Base-by-base conservation (phyloP, 1,140 invertebrate species). In the Laodelphax striatellus region DNA sequence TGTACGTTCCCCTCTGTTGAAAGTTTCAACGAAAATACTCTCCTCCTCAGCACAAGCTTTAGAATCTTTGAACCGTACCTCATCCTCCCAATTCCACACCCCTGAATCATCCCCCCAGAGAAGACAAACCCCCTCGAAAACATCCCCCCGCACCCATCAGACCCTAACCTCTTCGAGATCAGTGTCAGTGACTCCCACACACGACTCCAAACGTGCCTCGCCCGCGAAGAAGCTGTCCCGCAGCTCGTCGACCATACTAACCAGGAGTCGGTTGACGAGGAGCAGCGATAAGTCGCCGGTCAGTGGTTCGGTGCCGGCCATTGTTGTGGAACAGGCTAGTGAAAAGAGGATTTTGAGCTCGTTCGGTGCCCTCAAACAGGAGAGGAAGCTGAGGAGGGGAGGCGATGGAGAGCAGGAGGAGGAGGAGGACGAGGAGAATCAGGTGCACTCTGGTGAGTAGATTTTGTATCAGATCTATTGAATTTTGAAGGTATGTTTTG, bases 211-310 rank as follows among this genome's bases (percentile, higher is more conserved):
- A 61, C 74, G 85, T 8, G 72, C 84, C 43, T 84, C 84, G 1
- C 81, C 86, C 65, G 86, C 84, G 63, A 85, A 83, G 1, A 87
- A 86, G 69, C 67, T 87, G 14, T 80, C 82, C 0, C 75, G 83
- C 56, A 86, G 82, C 65, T 83, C 70, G 53, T 68, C 66, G 5
- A 73, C 74, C 54, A 72, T 74, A 13, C 57, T 66, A n/a, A 59
- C 59, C 21, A 58, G 63, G n/a, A 58, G 54, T 43, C 17, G 56
- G 13, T 28, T 42, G 9, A 42, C 57, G 13, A 43, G 57, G 5
- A 53, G 57, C 22, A 28, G 34, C 22, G 46, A 52, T 43, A 58
- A 56, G 41, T 21, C 53, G 34, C 55, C 58, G 56, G 42, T 34
- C 55, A 14, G 43, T 46, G 31, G 42, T 13, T 24, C n/a, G 38